A percentile compares a stretch with the other conserved stretches of the same genome.
Conservation (phyloP, 1,140 invertebrate species). For the Brachionus rubens region DNA sequence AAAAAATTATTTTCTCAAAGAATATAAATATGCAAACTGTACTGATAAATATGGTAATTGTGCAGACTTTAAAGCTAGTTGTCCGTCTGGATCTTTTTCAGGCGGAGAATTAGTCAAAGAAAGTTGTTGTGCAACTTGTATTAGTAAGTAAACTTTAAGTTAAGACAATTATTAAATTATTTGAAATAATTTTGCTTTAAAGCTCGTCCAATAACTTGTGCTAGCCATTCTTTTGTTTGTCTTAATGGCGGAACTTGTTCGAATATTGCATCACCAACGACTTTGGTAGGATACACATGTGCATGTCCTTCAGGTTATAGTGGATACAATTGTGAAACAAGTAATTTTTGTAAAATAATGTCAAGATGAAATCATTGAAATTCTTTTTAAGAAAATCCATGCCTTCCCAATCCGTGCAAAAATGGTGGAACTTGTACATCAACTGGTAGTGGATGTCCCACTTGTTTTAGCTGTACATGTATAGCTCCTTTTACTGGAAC, state of each 20-base stretch:
- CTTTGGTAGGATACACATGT: not conserved
- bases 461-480: too few species aligned
- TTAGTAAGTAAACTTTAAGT: not conserved
- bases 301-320: not conserved
- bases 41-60: conserved; percentile 11
- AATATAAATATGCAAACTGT: not conserved
- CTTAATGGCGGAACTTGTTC: conserved; percentile 17
- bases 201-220: conserved; percentile 8
- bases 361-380: too few species aligned
- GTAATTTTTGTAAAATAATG: too few species aligned
- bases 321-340: not conserved
- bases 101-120: not conserved
- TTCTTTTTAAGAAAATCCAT: too few species aligned
- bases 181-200: not conserved
- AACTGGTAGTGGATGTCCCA: too few species aligned
- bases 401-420: too few species aligned
- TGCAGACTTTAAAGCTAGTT: not conserved
- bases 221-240: not conserved
- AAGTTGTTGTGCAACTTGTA: not conserved
- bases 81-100: not conserved
- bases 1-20: not conserved
- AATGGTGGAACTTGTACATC: too few species aligned
- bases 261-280: not conserved
- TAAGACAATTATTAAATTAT: not conserved
- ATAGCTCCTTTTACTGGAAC: too few species aligned